A percentile compares a stretch with the other conserved stretches of the same genome.
These are phyloP conservation scores for Meta bourneti DNA, from an alignment of 2,888 invertebrate genomes.

Conservation along the genomic window DNA sequence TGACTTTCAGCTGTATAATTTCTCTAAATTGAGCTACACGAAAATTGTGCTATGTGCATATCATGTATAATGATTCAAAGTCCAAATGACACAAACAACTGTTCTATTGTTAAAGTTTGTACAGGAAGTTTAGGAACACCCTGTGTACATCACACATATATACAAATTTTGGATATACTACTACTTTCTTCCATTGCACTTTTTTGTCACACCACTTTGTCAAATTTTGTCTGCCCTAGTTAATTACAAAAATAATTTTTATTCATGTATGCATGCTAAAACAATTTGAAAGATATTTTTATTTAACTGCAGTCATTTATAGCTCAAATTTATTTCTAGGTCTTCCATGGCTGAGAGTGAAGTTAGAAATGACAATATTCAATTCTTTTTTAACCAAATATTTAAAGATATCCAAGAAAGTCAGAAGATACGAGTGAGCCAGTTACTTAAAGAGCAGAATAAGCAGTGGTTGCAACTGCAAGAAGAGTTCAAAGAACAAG, in stretches of 20 bases:
- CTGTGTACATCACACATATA: too few relatives aligned
- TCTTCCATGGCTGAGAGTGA: neutral
- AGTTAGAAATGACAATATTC: neutral
- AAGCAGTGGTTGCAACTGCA: conserved; percentile 59
- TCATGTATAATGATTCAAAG: too few relatives aligned
- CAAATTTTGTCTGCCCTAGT: neutral
- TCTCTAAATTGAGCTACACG: too few relatives aligned
- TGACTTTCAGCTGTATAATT: too few relatives aligned
- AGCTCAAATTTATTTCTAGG: conserved; percentile 6
- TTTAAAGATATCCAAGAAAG: conserved; percentile 45
- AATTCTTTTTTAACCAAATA: conserved; percentile 15
- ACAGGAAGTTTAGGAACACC: too few relatives aligned
- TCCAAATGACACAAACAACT: too few relatives aligned
- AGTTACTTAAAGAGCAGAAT: conserved; percentile 57
- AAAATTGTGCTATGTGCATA: too few relatives aligned
- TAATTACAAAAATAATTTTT: neutral
- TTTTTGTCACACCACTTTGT: too few relatives aligned
- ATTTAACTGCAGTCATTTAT: neutral
- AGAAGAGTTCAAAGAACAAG: conserved; percentile 70
- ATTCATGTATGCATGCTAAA: neutral
- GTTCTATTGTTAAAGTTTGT: too few relatives aligned
- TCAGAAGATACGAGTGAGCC: conserved; percentile 46
- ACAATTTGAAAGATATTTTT: neutral
- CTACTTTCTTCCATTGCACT: too few relatives aligned
- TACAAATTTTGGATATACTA: too few relatives aligned